These are phyloP conservation scores for Tupaia chinensis DNA, from an alignment of 2,113 vertebrate genomes.

Conservation along the genomic window DNA sequence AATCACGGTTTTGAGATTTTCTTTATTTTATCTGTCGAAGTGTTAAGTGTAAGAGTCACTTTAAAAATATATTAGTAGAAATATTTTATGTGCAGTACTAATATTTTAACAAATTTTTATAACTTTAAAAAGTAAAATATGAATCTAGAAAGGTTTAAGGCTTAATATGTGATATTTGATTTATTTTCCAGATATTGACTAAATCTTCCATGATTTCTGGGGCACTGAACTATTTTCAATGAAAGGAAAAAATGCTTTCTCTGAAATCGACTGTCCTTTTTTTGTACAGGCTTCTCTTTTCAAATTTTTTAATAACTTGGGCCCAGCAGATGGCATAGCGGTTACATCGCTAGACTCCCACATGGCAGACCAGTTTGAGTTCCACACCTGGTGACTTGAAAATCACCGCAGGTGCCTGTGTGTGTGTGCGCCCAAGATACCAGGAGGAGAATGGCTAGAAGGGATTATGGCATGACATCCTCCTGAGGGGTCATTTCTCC, in stretches of 20 bases:
- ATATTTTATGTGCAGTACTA: neutral
- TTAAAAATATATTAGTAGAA: neutral
- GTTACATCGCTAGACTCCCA: no score
- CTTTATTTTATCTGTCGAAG: neutral
- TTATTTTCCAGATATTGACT: neutral
- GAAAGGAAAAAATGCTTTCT: neutral
- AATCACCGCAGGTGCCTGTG: no score
- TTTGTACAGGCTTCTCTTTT: neutral
- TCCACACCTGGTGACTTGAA: no score
- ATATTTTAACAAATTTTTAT: neutral
- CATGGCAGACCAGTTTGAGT: no score
- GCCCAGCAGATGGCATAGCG: no score
- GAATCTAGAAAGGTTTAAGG: neutral
- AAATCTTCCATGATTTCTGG: neutral
- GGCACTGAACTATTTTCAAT: neutral
- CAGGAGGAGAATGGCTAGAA: no score
- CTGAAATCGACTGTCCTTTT: neutral
- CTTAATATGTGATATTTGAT: neutral
- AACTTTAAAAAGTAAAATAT: neutral
- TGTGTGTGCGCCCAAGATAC: no score
- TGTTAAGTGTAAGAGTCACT: neutral
- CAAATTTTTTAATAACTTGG: no score
- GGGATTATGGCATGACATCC: no score
- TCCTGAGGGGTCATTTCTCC: no score
- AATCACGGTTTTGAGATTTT: neutral